Conservation (phyloP, 2,113 vertebrate species). For the Isurus oxyrinchus region DNA sequence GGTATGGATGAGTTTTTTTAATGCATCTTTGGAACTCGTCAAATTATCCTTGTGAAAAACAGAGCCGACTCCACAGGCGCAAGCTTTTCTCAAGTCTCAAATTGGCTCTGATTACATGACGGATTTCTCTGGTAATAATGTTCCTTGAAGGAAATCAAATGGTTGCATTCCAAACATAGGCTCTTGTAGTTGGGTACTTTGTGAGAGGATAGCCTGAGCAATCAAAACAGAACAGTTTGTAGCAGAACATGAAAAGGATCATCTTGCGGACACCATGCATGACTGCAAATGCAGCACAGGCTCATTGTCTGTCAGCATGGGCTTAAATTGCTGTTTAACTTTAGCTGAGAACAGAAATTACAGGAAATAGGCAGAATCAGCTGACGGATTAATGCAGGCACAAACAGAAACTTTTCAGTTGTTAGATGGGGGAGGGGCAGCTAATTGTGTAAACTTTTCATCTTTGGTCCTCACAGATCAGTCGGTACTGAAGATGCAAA, state of each 20-base stretch:
- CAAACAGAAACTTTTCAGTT: background rate
- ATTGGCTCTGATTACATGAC: background rate
- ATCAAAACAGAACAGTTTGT: background rate
- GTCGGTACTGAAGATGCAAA: background rate
- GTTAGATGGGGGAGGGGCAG: background rate
- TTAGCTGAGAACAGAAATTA: constrained; percentile 7
- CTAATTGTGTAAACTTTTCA: background rate
- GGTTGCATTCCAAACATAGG: background rate
- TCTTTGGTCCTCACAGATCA: background rate
- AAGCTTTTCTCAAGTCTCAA: background rate
- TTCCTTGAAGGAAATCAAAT: background rate
- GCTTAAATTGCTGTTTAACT: background rate
- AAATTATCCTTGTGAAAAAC: background rate
- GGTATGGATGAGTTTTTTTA: background rate
- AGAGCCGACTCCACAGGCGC: background rate
- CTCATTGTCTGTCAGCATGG: constrained; percentile 6
- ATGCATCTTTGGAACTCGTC: background rate
- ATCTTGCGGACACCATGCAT: background rate
- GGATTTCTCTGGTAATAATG: background rate
- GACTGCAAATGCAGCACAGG: background rate
- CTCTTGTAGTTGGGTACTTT: background rate
- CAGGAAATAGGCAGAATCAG: background rate
- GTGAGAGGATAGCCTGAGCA: background rate
- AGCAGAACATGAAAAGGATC: background rate
- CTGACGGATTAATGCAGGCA: background rate